phyloP scores from a whole-genome alignment of 1,140 invertebrate genomes.

The Leptinotarsa defecta region DNA sequence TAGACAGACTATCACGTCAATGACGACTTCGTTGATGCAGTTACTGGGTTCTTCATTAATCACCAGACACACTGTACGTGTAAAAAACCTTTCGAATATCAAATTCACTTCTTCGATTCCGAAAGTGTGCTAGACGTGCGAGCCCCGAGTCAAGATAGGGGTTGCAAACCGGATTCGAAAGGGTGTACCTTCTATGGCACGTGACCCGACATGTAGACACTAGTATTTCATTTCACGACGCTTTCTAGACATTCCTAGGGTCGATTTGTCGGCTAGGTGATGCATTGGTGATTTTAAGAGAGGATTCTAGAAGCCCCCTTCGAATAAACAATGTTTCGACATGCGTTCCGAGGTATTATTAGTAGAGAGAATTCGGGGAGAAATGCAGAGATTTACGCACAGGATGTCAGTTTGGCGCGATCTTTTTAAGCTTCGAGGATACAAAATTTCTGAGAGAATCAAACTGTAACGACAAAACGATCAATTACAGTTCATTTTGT shows the following conservation, averaged over 20 bases:
- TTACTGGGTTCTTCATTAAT: too few species aligned
- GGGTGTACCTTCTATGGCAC: background rate
- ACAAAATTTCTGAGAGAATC: too few species aligned
- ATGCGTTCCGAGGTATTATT: background rate
- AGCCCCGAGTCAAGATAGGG: background rate
- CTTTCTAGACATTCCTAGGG: background rate
- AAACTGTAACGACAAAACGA: too few species aligned
- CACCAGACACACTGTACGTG: too few species aligned
- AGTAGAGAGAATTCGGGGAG: background rate
- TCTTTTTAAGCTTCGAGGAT: too few species aligned
- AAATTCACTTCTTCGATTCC: too few species aligned
- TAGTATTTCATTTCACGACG: background rate
- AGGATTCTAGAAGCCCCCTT: background rate
- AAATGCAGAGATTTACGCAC: background rate
- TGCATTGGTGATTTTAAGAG: background rate
- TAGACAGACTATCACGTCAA: too few species aligned
- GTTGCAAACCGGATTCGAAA: background rate
- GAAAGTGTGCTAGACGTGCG: background rate
- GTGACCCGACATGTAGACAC: background rate
- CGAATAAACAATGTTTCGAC: background rate
- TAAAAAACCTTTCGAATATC: too few species aligned
- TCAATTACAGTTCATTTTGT: too few species aligned
- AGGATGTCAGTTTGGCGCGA: background rate
- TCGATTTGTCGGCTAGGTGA: constrained; percentile 5
- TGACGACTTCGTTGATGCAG: too few species aligned